Base-by-base conservation (phyloP, 2,797 vertebrate species). In the Scolopax rusticola region DNA sequence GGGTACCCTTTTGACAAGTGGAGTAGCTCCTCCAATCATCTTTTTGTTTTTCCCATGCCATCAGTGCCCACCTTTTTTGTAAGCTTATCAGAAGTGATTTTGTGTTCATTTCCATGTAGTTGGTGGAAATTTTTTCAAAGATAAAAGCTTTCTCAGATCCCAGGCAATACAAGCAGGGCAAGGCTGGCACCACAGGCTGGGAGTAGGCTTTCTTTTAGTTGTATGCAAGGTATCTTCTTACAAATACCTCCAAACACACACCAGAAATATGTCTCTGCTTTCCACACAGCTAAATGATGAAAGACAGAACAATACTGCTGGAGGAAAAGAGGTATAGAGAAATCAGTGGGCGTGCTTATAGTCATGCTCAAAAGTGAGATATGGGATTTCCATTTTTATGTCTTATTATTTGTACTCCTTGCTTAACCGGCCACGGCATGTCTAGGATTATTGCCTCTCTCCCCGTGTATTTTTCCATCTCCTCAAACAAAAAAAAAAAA, bases 21-120 rank as follows among this genome's bases (percentile, higher is more conserved):
- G 57, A 91, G 53, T 33, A 68, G 8, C 28, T 90, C 79, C 32
- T 76, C 41, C 18, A 90, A 68, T 64, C 56, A 16, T 32, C 1
- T 40, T 47, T 18, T 76, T 63, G 33, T 48, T 21, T 74, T 53
- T 43, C 0, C 9, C 5, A 1, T 88, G 63, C 40, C 74, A 93
- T 74, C 71, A 70, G 32, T 76, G 64, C 56, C 48, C 48, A 83
- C 60, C 33, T 85, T 76, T 89, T 77, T 53, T 83, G 48, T 38
- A 77, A 83, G 41, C 50, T 74, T 84, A 93, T 79, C 75, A 89
- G 65, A 80, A 90, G n/a, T 33, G 60, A 47, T 74, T 96, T 95
- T 70, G 32, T 40, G 63, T 82, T 82, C 60, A 41, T 21, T 91
- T 78, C 45, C 33, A 47, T 7, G 19, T 27, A 76, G 56, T 3